Evolutionary conservation across 2,888 invertebrate species (phyloP).

Genomic region (Dusona sp.): DNA sequence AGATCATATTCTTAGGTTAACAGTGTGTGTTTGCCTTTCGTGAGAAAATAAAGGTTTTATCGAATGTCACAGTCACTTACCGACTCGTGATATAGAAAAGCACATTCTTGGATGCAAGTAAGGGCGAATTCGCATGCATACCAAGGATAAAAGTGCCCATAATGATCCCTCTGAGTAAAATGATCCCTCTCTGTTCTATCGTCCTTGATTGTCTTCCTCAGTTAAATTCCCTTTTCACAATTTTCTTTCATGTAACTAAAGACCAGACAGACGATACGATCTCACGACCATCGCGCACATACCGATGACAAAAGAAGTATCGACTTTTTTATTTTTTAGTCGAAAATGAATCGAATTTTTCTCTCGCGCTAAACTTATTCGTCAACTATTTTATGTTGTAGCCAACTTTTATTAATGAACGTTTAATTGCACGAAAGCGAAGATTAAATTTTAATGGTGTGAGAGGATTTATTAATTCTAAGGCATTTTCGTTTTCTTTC

Average conservation of each 20-base stretch:
- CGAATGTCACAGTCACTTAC: not conserved
- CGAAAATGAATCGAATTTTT: not conserved
- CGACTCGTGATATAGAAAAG: not conserved
- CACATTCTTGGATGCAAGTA: not conserved
- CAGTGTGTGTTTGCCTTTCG: not conserved
- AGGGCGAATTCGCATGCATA: not conserved
- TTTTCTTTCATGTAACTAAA: not conserved
- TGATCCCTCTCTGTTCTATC: not conserved
- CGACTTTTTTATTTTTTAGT: not conserved
- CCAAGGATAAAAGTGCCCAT: too few relatives aligned
- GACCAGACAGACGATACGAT: too few relatives aligned
- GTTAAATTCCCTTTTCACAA: not conserved
- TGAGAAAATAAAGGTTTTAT: not conserved
- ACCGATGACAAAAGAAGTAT: not conserved
- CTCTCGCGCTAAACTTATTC: not conserved
- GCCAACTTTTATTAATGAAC: not conserved
- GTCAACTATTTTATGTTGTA: not conserved
- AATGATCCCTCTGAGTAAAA: not conserved
- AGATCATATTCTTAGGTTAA: not conserved
- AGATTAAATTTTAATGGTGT: not conserved
- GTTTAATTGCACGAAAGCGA: not conserved
- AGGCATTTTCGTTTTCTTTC: not conserved
- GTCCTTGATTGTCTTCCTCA: not conserved
- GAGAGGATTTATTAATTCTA: not conserved
- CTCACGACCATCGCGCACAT: too few relatives aligned